Base-by-base conservation (phyloP, 1,140 invertebrate genomes). In the Gerris buenoi region DNA sequence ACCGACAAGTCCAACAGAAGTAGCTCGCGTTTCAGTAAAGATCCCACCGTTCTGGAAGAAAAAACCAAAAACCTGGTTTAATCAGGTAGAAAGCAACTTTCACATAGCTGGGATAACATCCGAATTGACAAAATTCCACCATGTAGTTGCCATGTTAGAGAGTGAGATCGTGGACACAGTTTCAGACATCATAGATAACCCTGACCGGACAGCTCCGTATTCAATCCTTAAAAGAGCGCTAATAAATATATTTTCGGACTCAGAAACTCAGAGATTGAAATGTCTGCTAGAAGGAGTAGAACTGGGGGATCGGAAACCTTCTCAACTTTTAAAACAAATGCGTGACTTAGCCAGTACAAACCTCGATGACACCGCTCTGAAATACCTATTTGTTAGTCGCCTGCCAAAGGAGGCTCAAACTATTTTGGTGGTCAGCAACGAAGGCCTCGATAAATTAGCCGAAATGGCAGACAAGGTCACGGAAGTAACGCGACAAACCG, bases 241-340 rank as follows among this genome's bases (percentile, higher is more conserved):
- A 56, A 56, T 56, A 56, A n/a, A 10, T 13, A n/a, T 13, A 13
- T 56, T 56, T 56, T 10, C 46, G 10, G 46, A n/a, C n/a, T n/a
- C n/a, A n/a, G n/a, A n/a, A n/a, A 10, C 10, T n/a, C 46, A 56
- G n/a, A 56, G 46, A 13, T 13, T 56, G n/a, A 56, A n/a, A 56
- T 13, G n/a, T n/a, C n/a, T 56, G n/a, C 46, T 56, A 56, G n/a
- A 10, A 13, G 46, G n/a, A 10, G 10, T 56, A n/a, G n/a, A 10
- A 13, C 14, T 74, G 15, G 73, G 73, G 2, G 75, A 77, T 62
- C 23, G 75, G 0, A 76, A 73, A 57, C 74, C 75, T 1, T 74
- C 72, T 15, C 71, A 74, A 25, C 73, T 75, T 61, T 66, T 74
- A 2, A 67, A 73, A 1, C 71, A 74, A 33, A 67, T 76, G 23